Evolutionary conservation across 1,140 invertebrate species (phyloP).

Genomic region (Gyrodactylus bullatarudis): DNA sequence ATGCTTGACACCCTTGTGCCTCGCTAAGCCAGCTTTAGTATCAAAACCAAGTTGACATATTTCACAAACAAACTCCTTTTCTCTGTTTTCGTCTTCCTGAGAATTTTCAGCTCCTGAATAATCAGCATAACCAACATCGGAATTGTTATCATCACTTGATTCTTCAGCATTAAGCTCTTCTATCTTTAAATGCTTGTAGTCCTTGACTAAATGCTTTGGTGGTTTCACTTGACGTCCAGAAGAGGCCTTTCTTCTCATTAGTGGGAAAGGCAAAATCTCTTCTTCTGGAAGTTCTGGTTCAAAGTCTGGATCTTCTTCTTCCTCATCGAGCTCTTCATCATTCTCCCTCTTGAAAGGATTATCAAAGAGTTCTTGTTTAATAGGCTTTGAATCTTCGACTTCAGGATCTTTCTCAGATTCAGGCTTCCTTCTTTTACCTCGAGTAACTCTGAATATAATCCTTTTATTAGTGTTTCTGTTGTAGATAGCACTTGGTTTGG

Average conservation of each 20-base stretch:
- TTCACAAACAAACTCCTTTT: neutral
- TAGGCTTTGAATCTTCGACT: neutral
- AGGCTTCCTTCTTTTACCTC: neutral
- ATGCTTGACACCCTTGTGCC: neutral
- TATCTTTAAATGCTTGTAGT: conserved; percentile 31
- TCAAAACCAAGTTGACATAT: neutral
- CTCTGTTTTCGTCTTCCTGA: neutral
- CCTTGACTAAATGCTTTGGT: conserved; percentile 31
- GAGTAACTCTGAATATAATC: conserved; percentile 27
- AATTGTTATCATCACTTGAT: conserved; percentile 24
- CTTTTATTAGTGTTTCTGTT: conserved; percentile 26
- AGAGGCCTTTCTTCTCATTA: conserved; percentile 10
- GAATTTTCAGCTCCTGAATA: conserved; percentile 11
- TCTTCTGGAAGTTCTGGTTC: neutral
- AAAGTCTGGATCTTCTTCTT: neutral
- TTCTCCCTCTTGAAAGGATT: neutral
- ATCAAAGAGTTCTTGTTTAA: neutral
- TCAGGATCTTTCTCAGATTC: neutral
- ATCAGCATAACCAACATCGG: conserved; percentile 32
- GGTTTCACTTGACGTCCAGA: conserved; percentile 31
- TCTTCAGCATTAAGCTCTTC: conserved; percentile 27
- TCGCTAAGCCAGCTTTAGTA: neutral
- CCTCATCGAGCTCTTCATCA: neutral
- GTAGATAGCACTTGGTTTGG: conserved; percentile 23
- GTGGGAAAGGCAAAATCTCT: neutral